Evolutionary conservation across 2,888 invertebrate species (phyloP).

Genomic region (Sarcophaga caerulescens): DNA sequence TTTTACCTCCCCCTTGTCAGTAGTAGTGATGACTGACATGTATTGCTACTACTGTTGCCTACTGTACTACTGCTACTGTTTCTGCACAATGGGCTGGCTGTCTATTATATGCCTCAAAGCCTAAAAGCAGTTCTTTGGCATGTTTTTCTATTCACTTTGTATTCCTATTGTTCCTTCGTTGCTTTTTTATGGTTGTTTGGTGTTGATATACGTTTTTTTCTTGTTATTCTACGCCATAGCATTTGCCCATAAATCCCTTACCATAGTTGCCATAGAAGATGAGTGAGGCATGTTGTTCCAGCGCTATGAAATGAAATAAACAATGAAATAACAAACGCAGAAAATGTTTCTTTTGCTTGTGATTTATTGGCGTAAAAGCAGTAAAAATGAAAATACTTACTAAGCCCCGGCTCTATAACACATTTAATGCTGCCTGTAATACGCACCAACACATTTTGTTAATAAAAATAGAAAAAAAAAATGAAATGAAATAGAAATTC

Average conservation of each 20-base stretch:
- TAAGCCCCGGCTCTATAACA: conserved; percentile 45
- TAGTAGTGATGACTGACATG: not conserved
- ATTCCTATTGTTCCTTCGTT: conserved; percentile 22
- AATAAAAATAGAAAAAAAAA: not conserved
- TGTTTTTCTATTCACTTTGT: conserved; percentile 22
- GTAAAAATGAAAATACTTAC: conserved; percentile 61
- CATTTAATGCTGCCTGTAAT: not conserved
- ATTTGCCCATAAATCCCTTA: conserved; percentile 60
- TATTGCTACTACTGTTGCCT: not conserved
- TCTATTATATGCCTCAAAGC: not conserved
- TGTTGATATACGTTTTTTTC: not conserved
- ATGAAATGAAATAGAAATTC: not conserved
- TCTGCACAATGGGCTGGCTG: conserved; percentile 29
- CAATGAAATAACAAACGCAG: conserved; percentile 37
- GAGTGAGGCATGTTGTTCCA: conserved; percentile 39
- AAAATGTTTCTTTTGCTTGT: conserved; percentile 50
- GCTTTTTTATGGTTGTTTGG: conserved; percentile 28
- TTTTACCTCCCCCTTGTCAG: conserved; percentile 12
- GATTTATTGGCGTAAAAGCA: conserved; percentile 66
- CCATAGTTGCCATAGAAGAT: conserved; percentile 58
- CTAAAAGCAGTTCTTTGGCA: conserved; percentile 7
- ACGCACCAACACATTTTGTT: not conserved
- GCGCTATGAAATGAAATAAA: conserved; percentile 44
- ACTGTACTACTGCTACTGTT: not conserved
- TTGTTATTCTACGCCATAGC: not conserved